Base-by-base conservation (phyloP, 2,888 invertebrate genomes). In the Euphydryas editha region DNA sequence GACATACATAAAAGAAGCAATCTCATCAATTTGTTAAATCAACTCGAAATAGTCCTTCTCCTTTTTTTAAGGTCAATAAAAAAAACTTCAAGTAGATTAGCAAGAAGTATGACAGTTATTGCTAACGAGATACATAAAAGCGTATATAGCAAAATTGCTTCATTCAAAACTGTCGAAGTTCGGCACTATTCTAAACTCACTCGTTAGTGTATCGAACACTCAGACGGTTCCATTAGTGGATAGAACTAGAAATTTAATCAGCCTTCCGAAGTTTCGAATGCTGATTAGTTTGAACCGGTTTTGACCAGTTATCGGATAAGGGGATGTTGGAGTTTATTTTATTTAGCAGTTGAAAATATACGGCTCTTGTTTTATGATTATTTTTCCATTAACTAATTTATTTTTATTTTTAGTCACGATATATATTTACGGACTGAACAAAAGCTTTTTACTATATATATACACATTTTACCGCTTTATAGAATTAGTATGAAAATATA, bases 221-320 rank as follows among this genome's bases (percentile, higher is more conserved):
- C 62, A 46, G 57, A 62, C 57, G 39, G 44, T 69, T 59, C 62
- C 54, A 65, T 63, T 60, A 62, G 65, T 66, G 49, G 36, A 47
- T 59, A 44, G 44, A 49, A 66, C 62, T 69, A 36, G 62, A 65
- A 68, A 65, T 65, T 68, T 59, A 68, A 68, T 66, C 58, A 64
- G 42, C 30, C 54, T 10, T 58, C 63, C 15, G 20, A 54, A 58
- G 20, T 64, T 59, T 39, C 49, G 24, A 56, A 24, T 57, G 62
- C 39, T 54, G 54, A 54, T 49, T 49, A 49, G 57, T 15, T 57
- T 24, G 47, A 39, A 57, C 47, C 57, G 8, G 57, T 62, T 62
- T 49, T 57, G 49, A 39, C 37, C 44, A 21, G 42, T 42, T 57
- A 57, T 57, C 20, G 57, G 17, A 37, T 55, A 37, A 36, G 30